A percentile compares a stretch with the other conserved stretches of the same genome.
These are phyloP conservation scores for Protobothrops flavoviridis DNA, from an alignment of 2,113 vertebrate species.

Conservation along the genomic window DNA sequence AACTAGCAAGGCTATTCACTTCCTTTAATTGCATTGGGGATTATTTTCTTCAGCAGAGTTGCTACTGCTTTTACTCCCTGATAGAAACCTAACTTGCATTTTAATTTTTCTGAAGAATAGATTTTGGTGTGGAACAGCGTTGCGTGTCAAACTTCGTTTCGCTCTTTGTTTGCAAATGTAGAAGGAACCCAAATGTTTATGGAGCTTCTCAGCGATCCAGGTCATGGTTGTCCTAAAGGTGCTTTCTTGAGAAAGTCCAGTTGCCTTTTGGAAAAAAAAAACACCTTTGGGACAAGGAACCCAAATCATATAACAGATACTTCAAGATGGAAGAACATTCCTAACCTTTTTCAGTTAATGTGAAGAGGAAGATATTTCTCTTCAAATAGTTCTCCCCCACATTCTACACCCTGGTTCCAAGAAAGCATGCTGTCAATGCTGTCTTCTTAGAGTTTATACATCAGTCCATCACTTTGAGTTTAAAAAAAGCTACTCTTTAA, in stretches of 20 bases:
- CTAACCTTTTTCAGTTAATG: constrained; percentile 15
- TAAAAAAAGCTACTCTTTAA: neutral
- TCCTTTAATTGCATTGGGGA: constrained; percentile 25
- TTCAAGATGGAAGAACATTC: constrained; percentile 9
- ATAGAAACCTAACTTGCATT: constrained; percentile 36
- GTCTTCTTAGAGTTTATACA: neutral
- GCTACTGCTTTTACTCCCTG: neutral
- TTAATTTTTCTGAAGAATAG: constrained; percentile 31
- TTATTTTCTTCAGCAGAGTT: constrained; percentile 45
- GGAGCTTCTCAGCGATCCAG: neutral
- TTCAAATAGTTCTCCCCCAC: neutral
- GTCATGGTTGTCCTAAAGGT: too few species aligned
- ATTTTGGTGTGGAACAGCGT: neutral
- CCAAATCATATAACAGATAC: too few species aligned
- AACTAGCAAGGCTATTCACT: neutral
- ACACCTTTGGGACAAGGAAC: neutral
- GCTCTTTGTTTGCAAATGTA: neutral
- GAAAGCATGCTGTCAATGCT: constrained; percentile 8
- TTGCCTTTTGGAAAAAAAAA: too few species aligned
- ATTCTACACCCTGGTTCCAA: neutral
- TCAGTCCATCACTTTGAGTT: neutral
- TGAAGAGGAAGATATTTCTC: neutral
- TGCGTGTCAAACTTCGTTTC: neutral
- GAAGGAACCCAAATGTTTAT: neutral
- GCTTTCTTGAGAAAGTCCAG: too few species aligned